Base-by-base conservation (phyloP, 2,797 vertebrate species). In the Glossophaga mutica region DNA sequence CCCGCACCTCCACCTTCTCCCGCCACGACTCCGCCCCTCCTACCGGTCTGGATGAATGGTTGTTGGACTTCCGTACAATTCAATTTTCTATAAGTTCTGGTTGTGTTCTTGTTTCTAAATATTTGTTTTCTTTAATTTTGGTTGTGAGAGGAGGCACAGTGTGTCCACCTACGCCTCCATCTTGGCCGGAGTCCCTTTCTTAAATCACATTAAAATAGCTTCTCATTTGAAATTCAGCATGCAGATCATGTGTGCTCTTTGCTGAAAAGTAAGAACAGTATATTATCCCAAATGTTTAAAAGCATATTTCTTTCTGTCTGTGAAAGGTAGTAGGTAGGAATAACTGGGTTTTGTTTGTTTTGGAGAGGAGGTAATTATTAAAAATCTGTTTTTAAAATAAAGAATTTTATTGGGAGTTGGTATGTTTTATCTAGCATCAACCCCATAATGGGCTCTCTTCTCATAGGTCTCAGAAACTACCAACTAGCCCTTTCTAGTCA, bases 141-240 rank as follows among this genome's bases (percentile, higher is more conserved):
- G n/a, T n/a, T n/a, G n/a, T n/a, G n/a, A n/a, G n/a, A n/a, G n/a
- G n/a, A n/a, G n/a, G n/a, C n/a, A n/a, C n/a, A n/a, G n/a, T n/a
- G n/a, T n/a, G n/a, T n/a, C n/a, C n/a, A n/a, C n/a, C n/a, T n/a
- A n/a, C n/a, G n/a, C n/a, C n/a, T n/a, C n/a, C n/a, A n/a, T n/a
- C n/a, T n/a, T n/a, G n/a, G n/a, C n/a, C n/a, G n/a, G n/a, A n/a
- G n/a, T n/a, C n/a, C 16, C 44, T 94, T 70, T 84, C 21, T 81
- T 79, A 77, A 93, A 44, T 95, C 65, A 68, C 15, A 24, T 88
- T 85, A 46, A 87, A 82, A 50, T 85, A 29, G 9, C 67, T 96
- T 94, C 91, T 90, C 42, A n/a, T 92, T 95, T 87, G 19, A 87
- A 92, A 70, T 93, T 90, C 14, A 32, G 44, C 48, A 46, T 59